phyloP scores from a whole-genome alignment of 2,113 vertebrate species.

The Poeciliopsis prolifica region DNA sequence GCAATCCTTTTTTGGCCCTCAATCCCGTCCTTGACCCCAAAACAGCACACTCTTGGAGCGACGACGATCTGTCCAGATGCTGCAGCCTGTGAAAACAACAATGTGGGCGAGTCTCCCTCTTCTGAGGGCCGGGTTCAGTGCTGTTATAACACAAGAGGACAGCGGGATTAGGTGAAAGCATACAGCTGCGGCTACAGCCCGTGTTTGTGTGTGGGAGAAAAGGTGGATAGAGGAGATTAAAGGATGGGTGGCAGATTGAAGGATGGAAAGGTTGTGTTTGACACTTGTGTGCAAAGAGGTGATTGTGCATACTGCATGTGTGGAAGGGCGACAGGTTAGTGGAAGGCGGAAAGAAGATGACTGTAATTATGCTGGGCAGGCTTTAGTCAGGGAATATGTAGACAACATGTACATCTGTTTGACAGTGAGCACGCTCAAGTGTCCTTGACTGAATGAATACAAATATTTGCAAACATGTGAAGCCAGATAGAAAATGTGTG shows the following conservation, averaged over 20 bases:
- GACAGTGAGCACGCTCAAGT: conserved; percentile 1
- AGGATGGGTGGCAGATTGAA: conserved; percentile 41
- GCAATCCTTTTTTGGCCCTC: conserved; percentile 48
- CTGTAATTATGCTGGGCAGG: conserved; percentile 43
- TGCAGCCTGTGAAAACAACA: conserved; percentile 67
- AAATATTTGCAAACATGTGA: conserved; percentile 23
- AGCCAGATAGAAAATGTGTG: conserved; percentile 5
- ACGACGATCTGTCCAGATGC: conserved; percentile 65
- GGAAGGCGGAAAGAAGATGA: conserved; percentile 19
- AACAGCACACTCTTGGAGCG: conserved; percentile 60
- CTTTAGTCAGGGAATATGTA: conserved; percentile 24
- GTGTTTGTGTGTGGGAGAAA: conserved; percentile 16
- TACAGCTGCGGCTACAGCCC: conserved; percentile 60
- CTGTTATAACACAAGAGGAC: conserved; percentile 73
- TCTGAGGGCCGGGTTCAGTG: conserved; percentile 65
- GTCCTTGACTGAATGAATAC: conserved; percentile 42
- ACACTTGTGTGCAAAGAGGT: conserved; percentile 24
- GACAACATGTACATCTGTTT: conserved; percentile 31
- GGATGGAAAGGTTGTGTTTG: conserved; percentile 41
- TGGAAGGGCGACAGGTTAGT: conserved; percentile 11
- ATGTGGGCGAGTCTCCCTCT: conserved; percentile 60
- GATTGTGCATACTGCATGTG: neutral
- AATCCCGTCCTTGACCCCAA: conserved; percentile 61
- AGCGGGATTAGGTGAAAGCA: conserved; percentile 66
- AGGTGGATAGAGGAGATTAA: conserved; percentile 44